phyloP scores from a whole-genome alignment of 2,888 invertebrate genomes.

The Chromoteleia sp. region DNA sequence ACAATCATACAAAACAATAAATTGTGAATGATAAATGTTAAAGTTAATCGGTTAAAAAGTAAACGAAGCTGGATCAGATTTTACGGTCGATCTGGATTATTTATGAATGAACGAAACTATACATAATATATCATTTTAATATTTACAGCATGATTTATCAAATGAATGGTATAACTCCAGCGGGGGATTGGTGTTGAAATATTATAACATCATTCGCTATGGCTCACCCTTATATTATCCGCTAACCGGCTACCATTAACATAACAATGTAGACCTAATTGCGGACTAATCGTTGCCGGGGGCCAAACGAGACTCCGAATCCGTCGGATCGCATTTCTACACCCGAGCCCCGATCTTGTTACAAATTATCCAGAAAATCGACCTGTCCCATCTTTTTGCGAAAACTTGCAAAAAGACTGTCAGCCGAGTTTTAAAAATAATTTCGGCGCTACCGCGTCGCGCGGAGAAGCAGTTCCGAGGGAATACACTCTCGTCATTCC shows the following conservation, averaged over 20 bases:
- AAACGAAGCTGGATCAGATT: too few species aligned
- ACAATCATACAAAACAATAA: too few species aligned
- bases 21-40: too few species aligned
- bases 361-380: constrained; percentile 70
- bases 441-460: constrained; percentile 4
- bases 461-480: constrained; percentile 12
- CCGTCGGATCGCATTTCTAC: constrained; percentile 54
- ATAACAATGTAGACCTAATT: constrained; percentile 84
- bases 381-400: background rate
- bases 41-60: too few species aligned
- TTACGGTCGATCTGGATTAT: background rate
- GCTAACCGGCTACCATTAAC: constrained; percentile 79
- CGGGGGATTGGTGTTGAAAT: constrained; percentile 82
- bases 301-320: constrained; percentile 72
- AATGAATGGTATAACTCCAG: constrained; percentile 74
- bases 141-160: constrained; percentile 83
- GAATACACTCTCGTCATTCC: constrained; percentile 67
- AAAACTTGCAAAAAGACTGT: background rate
- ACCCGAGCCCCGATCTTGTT: constrained; percentile 59
- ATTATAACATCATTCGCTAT: constrained; percentile 83
- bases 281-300: constrained; percentile 81
- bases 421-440: constrained; percentile 15
- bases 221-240: constrained; percentile 82
- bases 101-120: constrained; percentile 27
- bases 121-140: constrained; percentile 75